phyloP scores from a whole-genome alignment of 2,888 invertebrate genomes.

The Hemaris fuciformis region DNA sequence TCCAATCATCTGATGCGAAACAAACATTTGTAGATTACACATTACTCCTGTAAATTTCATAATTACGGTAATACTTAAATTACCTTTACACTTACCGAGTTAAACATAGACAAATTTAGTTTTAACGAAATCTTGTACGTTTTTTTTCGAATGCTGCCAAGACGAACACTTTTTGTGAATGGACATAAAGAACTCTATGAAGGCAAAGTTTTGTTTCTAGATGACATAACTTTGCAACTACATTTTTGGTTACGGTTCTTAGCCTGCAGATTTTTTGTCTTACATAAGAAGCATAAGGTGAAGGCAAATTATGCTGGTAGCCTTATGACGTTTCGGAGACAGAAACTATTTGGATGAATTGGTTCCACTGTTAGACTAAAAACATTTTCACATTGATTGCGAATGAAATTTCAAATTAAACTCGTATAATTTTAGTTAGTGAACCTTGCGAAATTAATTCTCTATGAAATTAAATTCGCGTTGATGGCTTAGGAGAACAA shows the following conservation, averaged over 20 bases:
- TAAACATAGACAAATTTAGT: too few species aligned
- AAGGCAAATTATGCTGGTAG: too few species aligned
- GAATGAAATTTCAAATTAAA: not conserved
- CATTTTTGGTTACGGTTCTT: not conserved
- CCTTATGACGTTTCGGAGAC: not conserved
- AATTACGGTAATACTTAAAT: too few species aligned
- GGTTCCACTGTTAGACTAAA: not conserved
- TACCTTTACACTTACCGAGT: too few species aligned
- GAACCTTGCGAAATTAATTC: not conserved
- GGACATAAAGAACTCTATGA: too few species aligned
- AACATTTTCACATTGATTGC: too few species aligned
- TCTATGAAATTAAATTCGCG: conserved; percentile 8
- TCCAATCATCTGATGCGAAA: too few species aligned
- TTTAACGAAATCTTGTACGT: too few species aligned
- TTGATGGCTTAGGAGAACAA: conserved; percentile 1
- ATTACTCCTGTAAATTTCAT: too few species aligned
- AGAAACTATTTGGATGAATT: not conserved
- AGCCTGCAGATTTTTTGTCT: not conserved
- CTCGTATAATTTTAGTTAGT: not conserved
- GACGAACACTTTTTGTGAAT: not conserved
- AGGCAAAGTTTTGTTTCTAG: not conserved
- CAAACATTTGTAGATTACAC: too few species aligned
- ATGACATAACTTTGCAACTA: not conserved
- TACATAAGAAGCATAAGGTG: not conserved
- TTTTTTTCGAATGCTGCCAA: too few species aligned